Base-by-base conservation (phyloP, 2,888 invertebrate species). In the Metopia argyrocephala region DNA sequence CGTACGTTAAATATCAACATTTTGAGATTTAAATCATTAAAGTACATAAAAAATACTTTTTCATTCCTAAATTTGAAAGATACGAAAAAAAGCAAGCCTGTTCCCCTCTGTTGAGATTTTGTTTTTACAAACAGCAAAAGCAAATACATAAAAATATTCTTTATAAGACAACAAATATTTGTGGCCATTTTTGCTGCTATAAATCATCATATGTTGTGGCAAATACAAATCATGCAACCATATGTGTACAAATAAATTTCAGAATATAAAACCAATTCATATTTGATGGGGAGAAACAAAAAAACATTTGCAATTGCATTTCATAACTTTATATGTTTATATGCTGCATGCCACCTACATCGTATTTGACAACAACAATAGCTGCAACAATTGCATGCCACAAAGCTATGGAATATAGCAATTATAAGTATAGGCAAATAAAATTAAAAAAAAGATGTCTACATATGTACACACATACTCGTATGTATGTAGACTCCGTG, bases 261-360 rank as follows among this genome's bases (percentile, higher is more conserved):
- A 3, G 3, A 27, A 27, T 2, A 28, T n/a, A 56, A 56, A n/a
- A 27, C 25, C 15, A 18, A 27, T 25, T 6, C 23, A 56, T 2
- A 27, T 25, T 27, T 56, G 25, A 54, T 71, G 54, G 62, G 61
- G 38, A 68, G 68, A 62, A 73, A 31, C 7, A n/a, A n/a, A n/a
- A n/a, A n/a, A n/a, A n/a, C n/a, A 45, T 38, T 69, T 57, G 18
- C 46, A 61, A 78, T 48, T 78, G 23, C 45, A 62, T 61, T 31
- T 73, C 46, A 66, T 65, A 59, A 71, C 3, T 20, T 27, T 28
- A 28, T 21, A 50, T 48, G 64, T 70, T 46, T 31, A 18, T 56
- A 9, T 62, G 46, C 28, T 46, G 28, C 52, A 61, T 62, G 61
- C 31, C 20, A 62, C 48, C 25, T 20, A 62, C 59, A 66, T n/a